phyloP scores from a whole-genome alignment of 2,113 vertebrate genomes.

The Pithys albifrons region DNA sequence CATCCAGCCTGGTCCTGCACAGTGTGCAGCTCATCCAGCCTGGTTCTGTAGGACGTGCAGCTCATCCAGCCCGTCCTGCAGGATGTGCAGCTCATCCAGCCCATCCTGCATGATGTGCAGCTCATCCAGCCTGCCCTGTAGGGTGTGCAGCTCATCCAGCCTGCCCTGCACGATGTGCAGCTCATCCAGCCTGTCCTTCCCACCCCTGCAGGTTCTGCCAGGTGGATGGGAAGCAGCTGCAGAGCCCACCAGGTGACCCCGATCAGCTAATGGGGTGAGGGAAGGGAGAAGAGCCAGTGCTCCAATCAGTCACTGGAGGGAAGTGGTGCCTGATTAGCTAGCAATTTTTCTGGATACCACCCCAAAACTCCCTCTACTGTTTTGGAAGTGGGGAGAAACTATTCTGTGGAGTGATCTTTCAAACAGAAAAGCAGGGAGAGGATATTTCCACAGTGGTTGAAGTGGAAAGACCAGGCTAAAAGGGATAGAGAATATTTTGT shows the following conservation, averaged over 20 bases:
- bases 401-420: neutral
- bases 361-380: neutral
- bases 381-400: neutral
- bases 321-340: neutral
- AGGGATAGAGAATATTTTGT: neutral
- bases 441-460: neutral
- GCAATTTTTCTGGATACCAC: neutral
- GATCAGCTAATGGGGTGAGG: neutral
- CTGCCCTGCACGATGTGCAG: neutral
- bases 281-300: neutral
- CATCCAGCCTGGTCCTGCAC: neutral
- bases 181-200: neutral
- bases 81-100: neutral
- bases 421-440: neutral
- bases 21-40: no score
- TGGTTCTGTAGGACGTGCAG: no score
- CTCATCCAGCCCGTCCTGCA: neutral
- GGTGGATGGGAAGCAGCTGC: neutral
- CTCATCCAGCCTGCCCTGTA: neutral
- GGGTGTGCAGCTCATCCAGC: neutral
- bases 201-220: neutral
- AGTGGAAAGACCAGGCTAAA: neutral
- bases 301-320: conserved; percentile 18
- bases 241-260: neutral
- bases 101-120: neutral